These are phyloP conservation scores for Ardeotis arabs DNA, from an alignment of 2,113 vertebrate species.

Conservation along the genomic window DNA sequence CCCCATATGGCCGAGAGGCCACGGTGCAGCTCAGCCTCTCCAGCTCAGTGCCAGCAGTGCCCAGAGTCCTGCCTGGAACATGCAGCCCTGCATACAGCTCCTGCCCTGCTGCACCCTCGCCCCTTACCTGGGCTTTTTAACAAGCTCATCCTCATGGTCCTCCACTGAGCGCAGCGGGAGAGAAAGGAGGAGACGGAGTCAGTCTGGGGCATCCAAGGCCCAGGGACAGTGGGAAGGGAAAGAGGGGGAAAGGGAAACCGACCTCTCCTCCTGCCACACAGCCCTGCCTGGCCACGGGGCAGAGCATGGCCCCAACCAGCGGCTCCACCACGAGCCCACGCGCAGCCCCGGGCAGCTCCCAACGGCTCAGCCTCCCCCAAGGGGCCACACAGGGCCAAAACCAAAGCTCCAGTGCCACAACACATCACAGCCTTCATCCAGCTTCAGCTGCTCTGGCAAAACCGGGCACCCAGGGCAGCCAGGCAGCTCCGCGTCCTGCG, in stretches of 20 bases:
- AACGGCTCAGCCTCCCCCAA: background rate
- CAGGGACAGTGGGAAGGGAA: background rate
- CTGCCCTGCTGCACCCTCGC: background rate
- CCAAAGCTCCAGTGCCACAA: accelerated
- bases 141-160: constrained; percentile 90
- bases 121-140: constrained; percentile 90
- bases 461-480: background rate
- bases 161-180: constrained; percentile 84
- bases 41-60: background rate
- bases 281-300: no score
- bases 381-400: background rate
- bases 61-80: background rate
- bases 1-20: background rate
- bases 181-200: constrained; percentile 6
- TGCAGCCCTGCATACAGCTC: background rate
- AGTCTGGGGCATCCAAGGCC: background rate
- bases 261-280: background rate
- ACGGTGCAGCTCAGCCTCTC: no score
- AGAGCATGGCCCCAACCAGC: background rate
- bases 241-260: background rate
- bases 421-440: background rate
- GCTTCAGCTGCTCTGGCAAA: background rate
- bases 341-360: accelerated
- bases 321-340: accelerated
- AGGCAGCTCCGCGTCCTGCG: accelerated